Percentiles rank a stretch among this genome's conserved stretches.
Conservation (phyloP, 2,888 invertebrate genomes). For the Brachypalpus laphriformis region DNA sequence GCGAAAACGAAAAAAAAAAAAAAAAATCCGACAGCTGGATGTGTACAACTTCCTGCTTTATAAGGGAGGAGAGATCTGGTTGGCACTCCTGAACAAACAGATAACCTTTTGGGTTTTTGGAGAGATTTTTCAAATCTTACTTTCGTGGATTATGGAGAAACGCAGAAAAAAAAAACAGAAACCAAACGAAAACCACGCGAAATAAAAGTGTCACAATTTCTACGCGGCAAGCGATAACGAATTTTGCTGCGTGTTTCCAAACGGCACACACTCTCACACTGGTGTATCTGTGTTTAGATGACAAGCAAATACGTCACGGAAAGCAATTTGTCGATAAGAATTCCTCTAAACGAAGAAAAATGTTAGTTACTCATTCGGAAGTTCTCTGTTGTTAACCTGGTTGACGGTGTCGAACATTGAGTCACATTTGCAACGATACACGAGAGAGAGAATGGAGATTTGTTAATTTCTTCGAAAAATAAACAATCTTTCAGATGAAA, state of each 20-base stretch:
- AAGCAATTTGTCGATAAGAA: constrained; percentile 50
- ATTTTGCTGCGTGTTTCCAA: constrained; percentile 28
- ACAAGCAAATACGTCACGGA: constrained; percentile 58
- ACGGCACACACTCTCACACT: constrained; percentile 9
- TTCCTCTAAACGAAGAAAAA: background rate
- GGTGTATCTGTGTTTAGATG: constrained; percentile 40
- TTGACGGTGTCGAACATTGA: constrained; percentile 7
- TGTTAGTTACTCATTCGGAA: constrained; percentile 39
- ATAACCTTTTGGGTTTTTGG: constrained; percentile 50
- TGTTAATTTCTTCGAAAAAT: constrained; percentile 1
- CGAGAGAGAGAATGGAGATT: constrained; percentile 34
- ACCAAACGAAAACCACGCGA: constrained; percentile 42
- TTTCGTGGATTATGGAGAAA: background rate
- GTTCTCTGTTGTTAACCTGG: constrained; percentile 53
- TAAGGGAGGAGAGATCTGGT: constrained; percentile 27
- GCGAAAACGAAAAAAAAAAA: background rate
- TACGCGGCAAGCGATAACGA: constrained; percentile 48
- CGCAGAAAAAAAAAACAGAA: background rate
- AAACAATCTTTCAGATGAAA: constrained; percentile 21
- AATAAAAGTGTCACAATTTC: constrained; percentile 37
- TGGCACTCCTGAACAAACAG: constrained; percentile 48
- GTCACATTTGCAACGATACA: background rate
- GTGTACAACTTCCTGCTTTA: constrained; percentile 55
- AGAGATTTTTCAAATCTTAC: constrained; percentile 42
- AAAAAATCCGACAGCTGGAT: constrained; percentile 62